These are phyloP conservation scores for Rhynchotus rufescens DNA, from an alignment of 2,797 vertebrate genomes.

Conservation along the genomic window DNA sequence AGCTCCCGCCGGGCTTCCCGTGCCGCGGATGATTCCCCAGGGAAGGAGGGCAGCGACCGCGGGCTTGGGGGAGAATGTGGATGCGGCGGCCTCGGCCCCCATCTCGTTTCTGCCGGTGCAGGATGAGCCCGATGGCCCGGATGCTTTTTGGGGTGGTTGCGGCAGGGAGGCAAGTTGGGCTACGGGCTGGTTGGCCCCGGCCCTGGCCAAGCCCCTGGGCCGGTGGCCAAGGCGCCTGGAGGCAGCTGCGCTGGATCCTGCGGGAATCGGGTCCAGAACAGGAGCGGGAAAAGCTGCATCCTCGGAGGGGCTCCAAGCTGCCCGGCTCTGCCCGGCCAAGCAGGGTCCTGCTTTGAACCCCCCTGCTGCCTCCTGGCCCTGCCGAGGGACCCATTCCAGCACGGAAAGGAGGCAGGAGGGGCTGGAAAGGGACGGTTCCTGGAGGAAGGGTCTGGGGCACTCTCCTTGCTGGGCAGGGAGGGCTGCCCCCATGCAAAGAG, in stretches of 20 bases:
- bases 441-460: not conserved
- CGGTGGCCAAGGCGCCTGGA: too few species aligned
- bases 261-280: not conserved
- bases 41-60: not conserved
- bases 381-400: not conserved
- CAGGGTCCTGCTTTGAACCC: not conserved
- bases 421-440: not conserved
- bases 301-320: not conserved
- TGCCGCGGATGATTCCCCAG: not conserved
- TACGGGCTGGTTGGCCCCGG: not conserved
- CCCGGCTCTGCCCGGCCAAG: too few species aligned
- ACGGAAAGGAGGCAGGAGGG: not conserved
- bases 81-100: not conserved
- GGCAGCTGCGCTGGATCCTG: not conserved
- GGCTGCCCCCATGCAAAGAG: fast-evolving
- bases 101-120: fast-evolving
- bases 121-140: not conserved
- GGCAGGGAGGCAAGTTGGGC: not conserved
- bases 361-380: too few species aligned
- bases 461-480: too few species aligned
- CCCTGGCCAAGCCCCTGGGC: too few species aligned
- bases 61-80: not conserved
- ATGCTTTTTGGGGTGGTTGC: fast-evolving
- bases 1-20: not conserved
- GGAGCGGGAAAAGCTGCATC: not conserved